Conservation (phyloP, 2,797 vertebrate genomes). For the Lagodon rhomboides region DNA sequence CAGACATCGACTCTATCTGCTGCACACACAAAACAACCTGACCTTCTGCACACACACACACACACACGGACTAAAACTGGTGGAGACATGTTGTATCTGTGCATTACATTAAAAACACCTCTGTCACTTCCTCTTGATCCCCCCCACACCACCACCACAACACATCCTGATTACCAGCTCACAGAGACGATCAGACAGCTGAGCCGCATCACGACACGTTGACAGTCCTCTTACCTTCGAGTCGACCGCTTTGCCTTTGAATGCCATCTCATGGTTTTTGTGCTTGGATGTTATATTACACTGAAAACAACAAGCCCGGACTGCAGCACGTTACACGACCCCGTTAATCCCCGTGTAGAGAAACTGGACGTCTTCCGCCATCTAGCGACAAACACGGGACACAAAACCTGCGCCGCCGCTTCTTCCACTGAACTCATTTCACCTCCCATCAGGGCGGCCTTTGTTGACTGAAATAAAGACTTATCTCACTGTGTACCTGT, state of each 20-base stretch:
- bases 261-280: constrained; percentile 84
- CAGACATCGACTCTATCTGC: constrained; percentile 18
- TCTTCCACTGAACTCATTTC: constrained; percentile 64
- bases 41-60: neutral
- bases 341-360: constrained; percentile 60
- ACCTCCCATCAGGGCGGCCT: constrained; percentile 53
- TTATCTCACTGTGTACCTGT: constrained; percentile 19
- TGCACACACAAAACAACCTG: neutral
- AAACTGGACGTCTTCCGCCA: constrained; percentile 65
- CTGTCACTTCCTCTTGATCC: neutral
- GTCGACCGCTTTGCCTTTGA: constrained; percentile 81
- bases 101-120: neutral
- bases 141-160: neutral
- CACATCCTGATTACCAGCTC: constrained; percentile 5
- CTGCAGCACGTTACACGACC: constrained; percentile 49
- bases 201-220: neutral
- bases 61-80: neutral
- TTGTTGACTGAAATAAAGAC: constrained; percentile 57
- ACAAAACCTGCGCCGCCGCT: constrained; percentile 29
- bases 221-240: constrained; percentile 78
- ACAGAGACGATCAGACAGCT: neutral
- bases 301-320: constrained; percentile 28
- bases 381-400: constrained; percentile 61
- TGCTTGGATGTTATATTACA: constrained; percentile 47
- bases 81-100: neutral